Conservation (phyloP, 2,888 invertebrate species). For the Tetramorium bicarinatum region DNA sequence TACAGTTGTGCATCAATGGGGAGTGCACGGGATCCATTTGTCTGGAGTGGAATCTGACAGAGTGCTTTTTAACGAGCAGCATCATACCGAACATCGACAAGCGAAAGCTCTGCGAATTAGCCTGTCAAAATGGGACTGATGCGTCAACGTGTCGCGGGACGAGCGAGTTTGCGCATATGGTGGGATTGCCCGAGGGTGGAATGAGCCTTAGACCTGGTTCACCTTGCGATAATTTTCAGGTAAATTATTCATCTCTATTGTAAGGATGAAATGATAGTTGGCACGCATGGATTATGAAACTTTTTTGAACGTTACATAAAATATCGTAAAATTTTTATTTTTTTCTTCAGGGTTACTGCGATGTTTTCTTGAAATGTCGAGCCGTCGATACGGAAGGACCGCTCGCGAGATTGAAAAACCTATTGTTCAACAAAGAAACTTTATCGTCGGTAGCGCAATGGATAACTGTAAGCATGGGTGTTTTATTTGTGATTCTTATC, state of each 20-base stretch:
- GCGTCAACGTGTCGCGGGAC: constrained; percentile 93
- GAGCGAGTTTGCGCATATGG: constrained; percentile 93
- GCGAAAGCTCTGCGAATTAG: constrained; percentile 96
- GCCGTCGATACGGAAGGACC: constrained; percentile 99
- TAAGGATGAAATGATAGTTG: not conserved
- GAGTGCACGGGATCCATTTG: constrained; percentile 98
- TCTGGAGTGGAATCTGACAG: constrained; percentile 96
- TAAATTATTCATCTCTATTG: constrained; percentile 78
- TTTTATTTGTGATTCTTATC: not conserved
- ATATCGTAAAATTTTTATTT: not conserved
- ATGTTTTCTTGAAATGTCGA: constrained; percentile 99
- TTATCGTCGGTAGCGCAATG: constrained; percentile 95
- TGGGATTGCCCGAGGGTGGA: constrained; percentile 92
- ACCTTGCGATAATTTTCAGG: constrained; percentile 99
- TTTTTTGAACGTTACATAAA: not conserved
- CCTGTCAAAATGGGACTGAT: constrained; percentile 96
- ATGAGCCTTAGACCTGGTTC: constrained; percentile 97
- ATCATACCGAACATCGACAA: constrained; percentile 92
- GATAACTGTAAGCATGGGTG: constrained; percentile 90
- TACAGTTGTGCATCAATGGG: constrained; percentile 94
- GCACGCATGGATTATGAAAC: not conserved
- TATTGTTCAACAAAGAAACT: constrained; percentile 96
- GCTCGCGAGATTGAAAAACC: constrained; percentile 97
- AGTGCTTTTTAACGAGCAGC: constrained; percentile 96
- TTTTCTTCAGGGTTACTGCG: constrained; percentile 96